Conservation (phyloP, 1,140 invertebrate species). For the Sesamia nonagrioides region DNA sequence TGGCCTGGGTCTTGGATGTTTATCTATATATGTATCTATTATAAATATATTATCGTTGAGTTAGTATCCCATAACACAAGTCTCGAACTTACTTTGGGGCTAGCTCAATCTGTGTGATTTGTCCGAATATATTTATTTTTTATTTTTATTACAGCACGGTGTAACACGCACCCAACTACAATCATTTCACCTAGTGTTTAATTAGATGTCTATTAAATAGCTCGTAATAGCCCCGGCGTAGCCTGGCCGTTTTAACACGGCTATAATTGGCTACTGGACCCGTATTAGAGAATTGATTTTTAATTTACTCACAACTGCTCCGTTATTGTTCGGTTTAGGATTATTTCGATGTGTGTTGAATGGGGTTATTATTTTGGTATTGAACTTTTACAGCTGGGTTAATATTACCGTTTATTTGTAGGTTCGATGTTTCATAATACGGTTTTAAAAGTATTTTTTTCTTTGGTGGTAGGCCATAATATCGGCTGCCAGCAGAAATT, state of each 20-base stretch:
- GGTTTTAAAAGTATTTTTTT: too few relatives aligned
- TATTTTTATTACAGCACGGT: constrained; percentile 51
- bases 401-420: not conserved
- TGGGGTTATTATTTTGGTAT: constrained; percentile 11
- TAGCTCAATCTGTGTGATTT: too few relatives aligned
- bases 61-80: too few relatives aligned
- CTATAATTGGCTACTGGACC: constrained; percentile 10
- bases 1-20: too few relatives aligned
- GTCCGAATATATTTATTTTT: too few relatives aligned
- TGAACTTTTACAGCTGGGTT: too few relatives aligned
- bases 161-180: constrained; percentile 47
- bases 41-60: too few relatives aligned
- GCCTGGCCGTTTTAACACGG: constrained; percentile 46
- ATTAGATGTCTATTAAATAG: constrained; percentile 66
- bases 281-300: constrained; percentile 54
- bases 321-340: not conserved
- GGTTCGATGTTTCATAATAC: not conserved
- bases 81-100: too few relatives aligned
- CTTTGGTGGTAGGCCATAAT: too few relatives aligned
- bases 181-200: constrained; percentile 67
- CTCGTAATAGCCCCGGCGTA: constrained; percentile 54
- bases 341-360: not conserved
- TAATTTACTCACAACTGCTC: constrained; percentile 38
- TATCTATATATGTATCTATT: too few relatives aligned
- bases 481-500: too few relatives aligned